Percentiles rank a stretch among this genome's conserved stretches.
phyloP scores from a whole-genome alignment of 2,888 invertebrate genomes.

The Ennomos quercinarius region DNA sequence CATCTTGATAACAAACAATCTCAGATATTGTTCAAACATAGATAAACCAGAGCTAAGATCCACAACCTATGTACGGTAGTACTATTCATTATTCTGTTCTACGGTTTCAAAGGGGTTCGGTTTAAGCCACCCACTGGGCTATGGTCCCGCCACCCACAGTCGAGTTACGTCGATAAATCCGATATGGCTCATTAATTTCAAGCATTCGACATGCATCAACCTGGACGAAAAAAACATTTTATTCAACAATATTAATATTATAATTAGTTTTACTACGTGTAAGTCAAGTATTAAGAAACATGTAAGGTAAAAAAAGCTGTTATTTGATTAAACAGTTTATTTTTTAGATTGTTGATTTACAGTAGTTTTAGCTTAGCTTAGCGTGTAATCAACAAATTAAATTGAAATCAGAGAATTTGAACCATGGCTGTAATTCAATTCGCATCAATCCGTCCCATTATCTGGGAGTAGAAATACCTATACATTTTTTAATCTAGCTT shows the following conservation, averaged over 20 bases:
- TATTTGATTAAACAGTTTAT: too few relatives aligned
- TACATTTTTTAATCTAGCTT: too few relatives aligned
- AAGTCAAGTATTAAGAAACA: too few relatives aligned
- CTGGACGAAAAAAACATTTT: constrained; percentile 40
- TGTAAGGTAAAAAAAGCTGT: too few relatives aligned
- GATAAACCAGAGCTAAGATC: constrained; percentile 17
- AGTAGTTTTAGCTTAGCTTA: too few relatives aligned
- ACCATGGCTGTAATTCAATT: too few relatives aligned
- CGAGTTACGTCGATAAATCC: constrained; percentile 43
- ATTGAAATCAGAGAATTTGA: too few relatives aligned
- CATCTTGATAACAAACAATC: constrained; percentile 28
- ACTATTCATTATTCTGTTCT: background rate
- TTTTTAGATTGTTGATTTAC: too few relatives aligned
- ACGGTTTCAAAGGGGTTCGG: constrained; percentile 26
- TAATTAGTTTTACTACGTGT: too few relatives aligned
- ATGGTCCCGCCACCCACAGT: constrained; percentile 36
- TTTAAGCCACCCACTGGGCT: constrained; percentile 34
- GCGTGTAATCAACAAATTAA: too few relatives aligned
- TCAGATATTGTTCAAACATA: constrained; percentile 28
- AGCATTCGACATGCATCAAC: constrained; percentile 51
- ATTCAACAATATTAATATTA: constrained; percentile 14
- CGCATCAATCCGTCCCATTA: too few relatives aligned
- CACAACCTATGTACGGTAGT: background rate
- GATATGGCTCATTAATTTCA: constrained; percentile 54
- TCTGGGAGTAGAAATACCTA: too few relatives aligned